Base-by-base conservation (phyloP, 2,797 vertebrate genomes). In the Sebastes goodei region DNA sequence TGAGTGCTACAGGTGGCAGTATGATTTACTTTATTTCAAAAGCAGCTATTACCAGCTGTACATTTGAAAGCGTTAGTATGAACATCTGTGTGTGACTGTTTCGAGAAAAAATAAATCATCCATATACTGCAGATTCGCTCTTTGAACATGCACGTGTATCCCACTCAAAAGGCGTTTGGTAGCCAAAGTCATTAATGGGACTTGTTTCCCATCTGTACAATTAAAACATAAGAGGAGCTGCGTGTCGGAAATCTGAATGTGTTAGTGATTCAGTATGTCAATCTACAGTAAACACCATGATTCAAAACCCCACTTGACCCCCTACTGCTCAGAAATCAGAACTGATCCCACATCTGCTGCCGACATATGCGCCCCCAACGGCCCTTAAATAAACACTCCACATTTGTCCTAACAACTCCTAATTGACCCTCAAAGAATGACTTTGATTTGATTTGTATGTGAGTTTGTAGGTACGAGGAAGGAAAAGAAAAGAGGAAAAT, bases 231-330 rank as follows among this genome's bases (percentile, higher is more conserved):
- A 81, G 71, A 33, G 25, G 60, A 61, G 33, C 53, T 75, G 76
- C 57, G 52, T 88, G 74, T 38, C 83, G 33, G 33, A 84, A 78
- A 74, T 85, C 64, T 55, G 55, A 89, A 91, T 85, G 83, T 92
- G 88, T 64, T 63, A 80, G 84, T 86, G 78, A 91, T 93, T 92
- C 59, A 80, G 62, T 76, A 46, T 86, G 87, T 90, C 87, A 88
- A 69, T 77, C 35, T 76, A 57, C 74, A 80, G 76, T 90, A 93
- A 93, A 93, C 88, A 86, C 74, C 55, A 71, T 82, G 82, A 82
- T 72, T 90, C 64, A 89, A 87, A 87, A 81, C 53, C 73, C 78
- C 73, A 68, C 52, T 52, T 79, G 55, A 72, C 71, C 53, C 52
- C 76, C 60, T 38, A 42, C 80, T 70, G 60, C 52, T 61, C 49